phyloP scores from a whole-genome alignment of 2,888 invertebrate species.

The Scaptomyza reducta region DNA sequence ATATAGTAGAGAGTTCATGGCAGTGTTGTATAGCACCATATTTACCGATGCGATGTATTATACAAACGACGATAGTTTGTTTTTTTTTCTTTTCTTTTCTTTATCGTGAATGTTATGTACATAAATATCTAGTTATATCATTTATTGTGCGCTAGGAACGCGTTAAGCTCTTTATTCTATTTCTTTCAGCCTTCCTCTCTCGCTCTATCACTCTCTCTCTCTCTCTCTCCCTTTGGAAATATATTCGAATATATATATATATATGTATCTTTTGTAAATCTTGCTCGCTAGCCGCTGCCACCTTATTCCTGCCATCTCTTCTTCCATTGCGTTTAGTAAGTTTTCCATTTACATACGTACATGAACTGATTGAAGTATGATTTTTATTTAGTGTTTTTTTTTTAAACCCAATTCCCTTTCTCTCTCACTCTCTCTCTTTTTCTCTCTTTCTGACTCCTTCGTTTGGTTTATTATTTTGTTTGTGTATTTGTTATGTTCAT shows the following conservation, averaged over 20 bases:
- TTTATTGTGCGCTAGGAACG: conserved; percentile 31
- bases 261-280: conserved; percentile 31
- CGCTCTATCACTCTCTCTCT: conserved; percentile 8
- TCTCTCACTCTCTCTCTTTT: neutral
- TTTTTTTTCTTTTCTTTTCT: neutral
- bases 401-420: conserved; percentile 6
- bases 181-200: conserved; percentile 29
- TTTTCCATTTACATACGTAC: conserved; percentile 33
- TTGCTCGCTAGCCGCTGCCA: conserved; percentile 44
- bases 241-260: conserved; percentile 7
- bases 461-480: conserved; percentile 14
- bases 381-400: conserved; percentile 4
- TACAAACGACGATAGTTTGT: conserved; percentile 41
- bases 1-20: conserved; percentile 25
- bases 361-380: conserved; percentile 14
- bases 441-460: neutral
- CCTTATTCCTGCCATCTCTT: conserved; percentile 37
- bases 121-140: conserved; percentile 13
- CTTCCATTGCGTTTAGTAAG: conserved; percentile 51
- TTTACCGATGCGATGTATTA: conserved; percentile 45
- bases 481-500: conserved; percentile 43
- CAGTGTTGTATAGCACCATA: conserved; percentile 58
- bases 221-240: conserved; percentile 16
- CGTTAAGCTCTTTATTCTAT: conserved; percentile 36
- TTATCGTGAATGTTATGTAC: conserved; percentile 12